Base-by-base conservation (phyloP, 2,797 vertebrate species). In the Gymnopithys bicolor region DNA sequence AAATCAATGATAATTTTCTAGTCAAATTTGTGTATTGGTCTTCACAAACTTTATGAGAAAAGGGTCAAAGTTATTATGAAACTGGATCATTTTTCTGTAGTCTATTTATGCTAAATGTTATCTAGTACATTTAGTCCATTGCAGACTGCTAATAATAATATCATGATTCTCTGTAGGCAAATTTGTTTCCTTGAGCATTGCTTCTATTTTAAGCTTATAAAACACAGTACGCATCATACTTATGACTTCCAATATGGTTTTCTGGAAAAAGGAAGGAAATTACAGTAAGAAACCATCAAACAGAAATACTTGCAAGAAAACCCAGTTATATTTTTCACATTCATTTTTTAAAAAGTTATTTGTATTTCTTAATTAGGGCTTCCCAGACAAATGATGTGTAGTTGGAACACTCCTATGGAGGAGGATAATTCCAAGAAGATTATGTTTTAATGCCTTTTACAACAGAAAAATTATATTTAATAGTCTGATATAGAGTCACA, bases 301-400 rank as follows among this genome's bases (percentile, higher is more conserved):
- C 16, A 69, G 2, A 74, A 93, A 52, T 74, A 77, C 28, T 88
- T 73, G 2, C 19, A 79, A 51, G 19, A 82, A 60, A 91, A 79
- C 5, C 15, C 1, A 19, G 7, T 48, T 88, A 1, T 14, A 10
- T 56, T 78, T 93, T 87, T 11, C 6, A 56, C 2, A 49, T 56
- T 49, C 16, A 45, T 88, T 22, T 43, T 43, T 43, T 43, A 43
- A 43, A 43, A 43, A 43, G 41, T 43, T 43, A 43, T 33, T 81
- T 74, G 2, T 41, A 23, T 52, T 87, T 74, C n/a, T 52, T 52
- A 71, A 68, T 67, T 56, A 82, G 5, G 55, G 6, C 9, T 82
- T 79, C 22, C 22, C 22, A 89, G 48, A 62, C 3, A 69, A 67
- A 43, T 18, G 0, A 13, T 4, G 0, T 67, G 7, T 18, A 12